Evolutionary conservation across 2,888 invertebrate species (phyloP), one percentile per base, ranked within the genome.

Genomic region (Pinctada fucata): DNA sequence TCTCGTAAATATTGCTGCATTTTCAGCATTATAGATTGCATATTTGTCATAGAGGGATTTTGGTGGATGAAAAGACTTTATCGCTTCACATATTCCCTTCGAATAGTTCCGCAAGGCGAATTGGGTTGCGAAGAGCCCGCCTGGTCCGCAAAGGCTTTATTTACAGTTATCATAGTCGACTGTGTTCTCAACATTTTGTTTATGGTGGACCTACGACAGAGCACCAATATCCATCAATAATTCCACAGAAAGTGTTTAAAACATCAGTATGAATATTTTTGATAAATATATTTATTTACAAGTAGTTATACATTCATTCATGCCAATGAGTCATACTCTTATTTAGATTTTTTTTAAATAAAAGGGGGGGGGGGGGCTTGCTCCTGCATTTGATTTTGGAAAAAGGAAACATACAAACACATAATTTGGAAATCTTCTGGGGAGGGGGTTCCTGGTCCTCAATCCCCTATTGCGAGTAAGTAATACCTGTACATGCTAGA

Each of bases 241-340:
- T 58, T 13, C 58, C 58, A 13, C 58, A 58, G 58, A 58, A 58
- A 58, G 58, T 58, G 58, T 58, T 58, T 58, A 58, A 58, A 58
- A 58, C 58, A 58, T 58, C 58, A 1, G 58, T 58, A 58, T 10
- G 58, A 58, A 58, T 10, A 58, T 31, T 31, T 31, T 31, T 31
- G 31, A 31, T 31, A 31, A 31, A 31, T 31, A 31, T 31, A 31
- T 31, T 31, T 31, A 31, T 31, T 31, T 31, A 31, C 31, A 31
- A 31, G 31, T 31, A 31, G 31, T 31, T 31, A 31, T 31, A 31
- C 31, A 31, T 31, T 31, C 31, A 31, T 31, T 31, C 31, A 31
- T 31, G 31, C 31, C 31, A 31, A 31, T 31, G 31, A 31, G 31
- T 31, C 31, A 31, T 31, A 31, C 31, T 31, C 31, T 31, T 31